Percentiles rank a stretch among this genome's conserved stretches.
Evolutionary conservation across 2,888 invertebrate genomes (phyloP).

Genomic region (Spisula subtruncata): DNA sequence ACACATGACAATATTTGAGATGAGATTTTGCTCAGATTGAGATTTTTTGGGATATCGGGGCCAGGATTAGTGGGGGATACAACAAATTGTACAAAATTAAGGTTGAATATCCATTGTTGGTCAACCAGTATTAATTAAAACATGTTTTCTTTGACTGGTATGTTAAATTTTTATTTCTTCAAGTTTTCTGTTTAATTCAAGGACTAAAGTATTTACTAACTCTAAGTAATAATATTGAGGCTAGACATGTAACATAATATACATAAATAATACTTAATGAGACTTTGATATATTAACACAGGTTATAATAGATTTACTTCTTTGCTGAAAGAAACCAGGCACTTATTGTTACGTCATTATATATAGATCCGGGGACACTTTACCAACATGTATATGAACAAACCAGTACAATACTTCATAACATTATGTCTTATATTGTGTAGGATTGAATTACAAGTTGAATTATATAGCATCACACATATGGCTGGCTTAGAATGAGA

Average conservation of each 20-base stretch:
- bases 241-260: neutral
- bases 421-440: neutral
- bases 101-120: too few species aligned
- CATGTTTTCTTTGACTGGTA: too few species aligned
- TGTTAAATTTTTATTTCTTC: neutral
- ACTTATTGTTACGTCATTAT: neutral
- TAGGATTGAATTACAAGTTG: neutral
- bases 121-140: too few species aligned
- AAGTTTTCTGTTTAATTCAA: neutral
- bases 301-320: neutral
- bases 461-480: neutral
- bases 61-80: too few species aligned
- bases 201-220: neutral
- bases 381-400: constrained; percentile 9
- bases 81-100: too few species aligned
- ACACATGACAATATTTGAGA: too few species aligned
- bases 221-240: neutral
- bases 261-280: neutral
- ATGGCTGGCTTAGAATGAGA: too few species aligned
- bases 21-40: too few species aligned
- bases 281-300: neutral
- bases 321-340: neutral
- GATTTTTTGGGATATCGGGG: too few species aligned
- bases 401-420: neutral
- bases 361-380: neutral